Conservation (phyloP, 1,140 invertebrate species). For the Camponotus pennsylvanicus region DNA sequence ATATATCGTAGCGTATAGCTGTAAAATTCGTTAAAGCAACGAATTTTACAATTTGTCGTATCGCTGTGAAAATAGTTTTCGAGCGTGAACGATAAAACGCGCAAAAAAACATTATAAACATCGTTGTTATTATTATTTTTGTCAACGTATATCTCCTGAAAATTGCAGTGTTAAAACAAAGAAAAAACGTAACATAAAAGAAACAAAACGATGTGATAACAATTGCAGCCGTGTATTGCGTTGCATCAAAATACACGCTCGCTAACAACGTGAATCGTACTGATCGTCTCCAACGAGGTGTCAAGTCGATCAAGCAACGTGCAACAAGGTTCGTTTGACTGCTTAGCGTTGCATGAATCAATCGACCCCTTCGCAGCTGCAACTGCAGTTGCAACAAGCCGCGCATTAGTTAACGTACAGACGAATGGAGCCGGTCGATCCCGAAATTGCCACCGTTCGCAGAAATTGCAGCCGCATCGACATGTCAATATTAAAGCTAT, state of each 20-base stretch:
- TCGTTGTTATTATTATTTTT: constrained; percentile 14
- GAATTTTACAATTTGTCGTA: background rate
- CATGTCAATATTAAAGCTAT: constrained; percentile 51
- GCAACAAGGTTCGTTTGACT: constrained; percentile 70
- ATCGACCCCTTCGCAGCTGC: constrained; percentile 46
- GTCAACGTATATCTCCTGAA: background rate
- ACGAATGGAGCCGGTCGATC: constrained; percentile 53
- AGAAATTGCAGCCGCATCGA: constrained; percentile 49
- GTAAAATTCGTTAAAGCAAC: background rate
- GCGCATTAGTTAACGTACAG: constrained; percentile 65
- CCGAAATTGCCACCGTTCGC: constrained; percentile 43
- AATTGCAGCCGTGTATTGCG: background rate
- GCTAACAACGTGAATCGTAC: constrained; percentile 1
- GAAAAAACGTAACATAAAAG: no score
- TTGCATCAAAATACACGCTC: constrained; percentile 23
- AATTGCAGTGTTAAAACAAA: background rate
- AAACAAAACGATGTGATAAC: constrained; percentile 19
- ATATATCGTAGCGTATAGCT: background rate
- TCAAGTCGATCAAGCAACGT: constrained; percentile 71
- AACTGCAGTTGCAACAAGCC: constrained; percentile 46
- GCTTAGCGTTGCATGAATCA: constrained; percentile 70
- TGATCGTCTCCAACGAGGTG: constrained; percentile 32
- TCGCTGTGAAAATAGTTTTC: background rate
- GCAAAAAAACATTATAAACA: background rate
- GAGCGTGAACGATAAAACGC: background rate